Conservation (phyloP, 2,113 vertebrate species). For the Zosterops hypoxanthus region DNA sequence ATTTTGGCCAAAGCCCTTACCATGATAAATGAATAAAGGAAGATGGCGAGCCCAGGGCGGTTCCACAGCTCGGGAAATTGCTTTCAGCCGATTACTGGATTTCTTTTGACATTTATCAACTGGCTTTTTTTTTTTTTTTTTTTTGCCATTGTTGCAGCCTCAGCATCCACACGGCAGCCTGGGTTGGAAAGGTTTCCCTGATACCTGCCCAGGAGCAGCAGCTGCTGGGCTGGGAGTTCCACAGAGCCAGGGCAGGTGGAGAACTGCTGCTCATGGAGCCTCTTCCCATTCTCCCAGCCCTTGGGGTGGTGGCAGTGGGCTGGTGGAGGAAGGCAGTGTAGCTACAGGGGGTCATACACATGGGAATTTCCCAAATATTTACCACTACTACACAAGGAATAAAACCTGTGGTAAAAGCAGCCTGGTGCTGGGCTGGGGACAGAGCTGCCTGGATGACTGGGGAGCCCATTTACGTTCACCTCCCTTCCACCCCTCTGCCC, state of each 20-base stretch:
- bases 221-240: neutral
- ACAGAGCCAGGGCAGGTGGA: neutral
- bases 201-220: neutral
- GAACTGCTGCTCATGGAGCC: neutral
- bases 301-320: neutral
- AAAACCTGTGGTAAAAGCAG: neutral
- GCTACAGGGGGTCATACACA: neutral
- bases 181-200: neutral
- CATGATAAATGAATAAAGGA: slow-evolving; percentile 98
- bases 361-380: neutral
- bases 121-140: slow-evolving; percentile 47
- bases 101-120: slow-evolving; percentile 93
- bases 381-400: rapidly evolving
- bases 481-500: rapidly evolving
- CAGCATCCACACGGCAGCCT: neutral
- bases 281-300: neutral
- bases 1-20: slow-evolving; percentile 92
- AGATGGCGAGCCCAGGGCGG: slow-evolving; percentile 88
- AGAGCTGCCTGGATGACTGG: neutral
- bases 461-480: neutral
- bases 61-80: slow-evolving; percentile 89
- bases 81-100: slow-evolving; percentile 94
- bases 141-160: slow-evolving; percentile 13
- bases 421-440: rapidly evolving
- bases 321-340: neutral